Evolutionary conservation across 2,888 invertebrate genomes (phyloP).

Genomic region (Drosophila affinis): DNA sequence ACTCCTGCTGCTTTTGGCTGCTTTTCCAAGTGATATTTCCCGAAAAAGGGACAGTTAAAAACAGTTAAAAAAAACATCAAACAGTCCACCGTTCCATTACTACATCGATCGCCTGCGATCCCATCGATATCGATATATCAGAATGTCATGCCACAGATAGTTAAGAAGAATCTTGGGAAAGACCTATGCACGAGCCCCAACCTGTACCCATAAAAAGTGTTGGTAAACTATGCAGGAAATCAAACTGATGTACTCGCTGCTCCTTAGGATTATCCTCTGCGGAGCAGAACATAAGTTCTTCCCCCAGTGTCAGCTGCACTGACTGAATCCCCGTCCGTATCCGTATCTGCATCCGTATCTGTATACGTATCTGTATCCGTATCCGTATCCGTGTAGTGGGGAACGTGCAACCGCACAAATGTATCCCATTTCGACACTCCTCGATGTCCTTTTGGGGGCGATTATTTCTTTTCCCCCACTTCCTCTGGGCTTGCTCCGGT

Average conservation of each 20-base stretch:
- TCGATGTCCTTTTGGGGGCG: conserved; percentile 3
- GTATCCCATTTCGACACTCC: conserved; percentile 31
- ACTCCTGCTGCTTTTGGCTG: conserved; percentile 8
- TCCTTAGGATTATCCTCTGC: background rate
- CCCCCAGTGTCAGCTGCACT: background rate
- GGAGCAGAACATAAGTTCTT: background rate
- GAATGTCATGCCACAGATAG: background rate
- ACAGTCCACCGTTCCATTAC: background rate
- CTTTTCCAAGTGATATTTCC: conserved; percentile 5
- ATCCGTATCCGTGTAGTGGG: background rate
- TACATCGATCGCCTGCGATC: no score
- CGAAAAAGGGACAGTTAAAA: background rate
- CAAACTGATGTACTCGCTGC: background rate
- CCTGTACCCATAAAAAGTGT: background rate
- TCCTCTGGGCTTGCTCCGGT: conserved; percentile 6
- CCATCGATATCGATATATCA: no score
- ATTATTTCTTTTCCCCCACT: conserved; percentile 13
- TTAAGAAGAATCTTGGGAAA: no score
- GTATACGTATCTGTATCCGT: background rate
- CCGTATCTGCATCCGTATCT: background rate
- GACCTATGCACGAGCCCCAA: no score
- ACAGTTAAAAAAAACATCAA: no score
- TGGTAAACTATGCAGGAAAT: no score
- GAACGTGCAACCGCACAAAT: conserved; percentile 38
- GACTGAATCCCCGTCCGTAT: conserved; percentile 4